Percentiles rank a stretch among this genome's conserved stretches.
These are phyloP conservation scores for Sebastes diploproa DNA, from an alignment of 2,797 vertebrate genomes.

Conservation along the genomic window DNA sequence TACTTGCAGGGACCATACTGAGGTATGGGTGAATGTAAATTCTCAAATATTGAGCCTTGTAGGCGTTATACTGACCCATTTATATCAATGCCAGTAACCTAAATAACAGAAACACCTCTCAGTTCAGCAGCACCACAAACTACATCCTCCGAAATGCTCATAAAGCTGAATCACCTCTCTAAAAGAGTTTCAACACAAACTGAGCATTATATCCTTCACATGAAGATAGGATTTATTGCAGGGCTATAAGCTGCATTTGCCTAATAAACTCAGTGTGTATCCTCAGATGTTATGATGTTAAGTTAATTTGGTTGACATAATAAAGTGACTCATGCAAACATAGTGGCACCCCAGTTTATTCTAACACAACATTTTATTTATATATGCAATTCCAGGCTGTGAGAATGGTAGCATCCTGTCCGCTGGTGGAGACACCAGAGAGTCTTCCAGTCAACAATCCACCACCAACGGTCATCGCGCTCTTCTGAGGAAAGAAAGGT, in stretches of 20 bases:
- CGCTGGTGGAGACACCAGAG: constrained; percentile 74
- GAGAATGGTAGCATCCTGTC: constrained; percentile 66
- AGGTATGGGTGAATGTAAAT: neutral
- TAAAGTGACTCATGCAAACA: neutral
- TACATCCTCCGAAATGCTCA: neutral
- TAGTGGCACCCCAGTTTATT: neutral
- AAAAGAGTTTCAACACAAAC: neutral
- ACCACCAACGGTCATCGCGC: constrained; percentile 89
- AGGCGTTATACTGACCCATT: neutral
- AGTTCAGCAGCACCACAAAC: neutral
- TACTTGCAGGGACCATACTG: neutral
- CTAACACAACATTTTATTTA: neutral
- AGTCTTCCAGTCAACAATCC: constrained; percentile 86
- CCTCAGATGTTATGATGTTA: neutral
- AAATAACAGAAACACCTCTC: neutral
- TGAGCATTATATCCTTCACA: neutral
- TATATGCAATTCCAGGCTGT: constrained; percentile 55
- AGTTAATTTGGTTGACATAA: neutral
- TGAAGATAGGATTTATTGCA: neutral
- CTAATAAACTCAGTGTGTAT: neutral
- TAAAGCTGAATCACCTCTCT: neutral
- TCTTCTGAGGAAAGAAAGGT: constrained; percentile 79
- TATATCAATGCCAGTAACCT: neutral
- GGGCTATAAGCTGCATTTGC: neutral
- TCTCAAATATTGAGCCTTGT: neutral